These are phyloP conservation scores for Helogale parvula DNA, from an alignment of 2,113 vertebrate genomes.

Conservation along the genomic window DNA sequence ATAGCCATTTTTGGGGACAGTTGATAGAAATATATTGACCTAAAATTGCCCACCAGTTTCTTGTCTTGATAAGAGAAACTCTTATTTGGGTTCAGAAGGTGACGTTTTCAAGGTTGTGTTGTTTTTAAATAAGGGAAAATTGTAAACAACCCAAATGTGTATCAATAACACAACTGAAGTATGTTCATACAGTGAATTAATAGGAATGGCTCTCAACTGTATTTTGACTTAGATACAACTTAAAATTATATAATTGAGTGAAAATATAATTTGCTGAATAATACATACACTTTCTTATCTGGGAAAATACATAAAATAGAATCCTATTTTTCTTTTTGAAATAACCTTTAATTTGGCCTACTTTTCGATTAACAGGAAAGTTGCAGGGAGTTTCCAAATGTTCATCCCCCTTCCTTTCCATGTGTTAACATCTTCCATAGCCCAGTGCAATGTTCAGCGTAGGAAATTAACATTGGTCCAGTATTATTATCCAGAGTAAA, in stretches of 20 bases:
- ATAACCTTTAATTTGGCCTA: neutral
- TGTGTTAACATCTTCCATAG: neutral
- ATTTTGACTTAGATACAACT: neutral
- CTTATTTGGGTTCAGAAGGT: neutral
- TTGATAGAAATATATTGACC: neutral
- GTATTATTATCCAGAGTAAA: neutral
- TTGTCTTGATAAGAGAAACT: neutral
- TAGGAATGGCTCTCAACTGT: neutral
- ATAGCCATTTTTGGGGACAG: neutral
- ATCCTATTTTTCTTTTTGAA: neutral
- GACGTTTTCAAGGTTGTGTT: neutral
- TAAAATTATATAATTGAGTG: neutral
- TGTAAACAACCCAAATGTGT: neutral
- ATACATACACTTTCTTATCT: neutral
- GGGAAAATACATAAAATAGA: neutral
- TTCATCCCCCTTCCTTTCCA: accelerated
- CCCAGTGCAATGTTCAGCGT: neutral
- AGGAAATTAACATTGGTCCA: neutral
- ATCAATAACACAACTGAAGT: neutral
- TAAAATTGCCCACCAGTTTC: neutral
- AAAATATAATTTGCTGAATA: neutral
- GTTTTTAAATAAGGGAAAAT: neutral
- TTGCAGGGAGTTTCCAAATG: neutral
- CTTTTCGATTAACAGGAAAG: neutral
- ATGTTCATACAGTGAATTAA: neutral